A percentile compares a stretch with the other conserved stretches of the same genome.
These are phyloP conservation scores for Halichoerus grypus DNA, from an alignment of 2,113 vertebrate genomes.

Conservation along the genomic window DNA sequence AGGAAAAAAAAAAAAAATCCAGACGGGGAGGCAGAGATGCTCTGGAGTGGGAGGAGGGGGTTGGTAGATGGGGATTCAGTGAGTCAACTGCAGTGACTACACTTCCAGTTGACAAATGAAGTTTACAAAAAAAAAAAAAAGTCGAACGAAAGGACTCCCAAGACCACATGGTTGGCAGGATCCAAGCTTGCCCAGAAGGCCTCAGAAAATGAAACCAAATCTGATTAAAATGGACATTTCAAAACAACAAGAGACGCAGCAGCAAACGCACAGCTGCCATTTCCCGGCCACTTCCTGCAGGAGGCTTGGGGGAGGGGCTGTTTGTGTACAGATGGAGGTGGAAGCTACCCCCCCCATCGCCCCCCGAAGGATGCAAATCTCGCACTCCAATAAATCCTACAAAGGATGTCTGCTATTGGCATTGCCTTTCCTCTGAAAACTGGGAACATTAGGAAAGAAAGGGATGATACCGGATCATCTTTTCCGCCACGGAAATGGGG, in stretches of 20 bases:
- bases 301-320: conserved; percentile 81
- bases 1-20: not conserved
- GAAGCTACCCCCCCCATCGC: not conserved
- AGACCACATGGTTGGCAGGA: conserved; percentile 55
- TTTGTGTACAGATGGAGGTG: conserved; percentile 79
- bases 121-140: not conserved
- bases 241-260: conserved; percentile 84
- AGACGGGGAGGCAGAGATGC: conserved; percentile 12
- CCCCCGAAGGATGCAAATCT: conserved; percentile 58
- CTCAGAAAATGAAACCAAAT: conserved; percentile 84
- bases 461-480: not conserved
- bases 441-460: conserved; percentile 3
- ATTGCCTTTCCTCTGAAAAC: not conserved
- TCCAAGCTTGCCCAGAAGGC: conserved; percentile 67
- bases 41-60: not conserved
- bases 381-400: conserved; percentile 50
- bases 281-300: conserved; percentile 88
- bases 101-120: conserved; percentile 63
- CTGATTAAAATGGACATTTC: conserved; percentile 86
- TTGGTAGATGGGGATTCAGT: not conserved
- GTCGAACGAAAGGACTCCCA: conserved; percentile 38
- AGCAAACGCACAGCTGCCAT: conserved; percentile 85
- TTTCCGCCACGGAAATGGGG: conserved; percentile 62
- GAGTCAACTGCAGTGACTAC: conserved; percentile 49
- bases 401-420: conserved; percentile 41